A percentile compares a stretch with the other conserved stretches of the same genome.
phyloP scores from a whole-genome alignment of 2,888 invertebrate genomes.

The Subacronicta megacephala region DNA sequence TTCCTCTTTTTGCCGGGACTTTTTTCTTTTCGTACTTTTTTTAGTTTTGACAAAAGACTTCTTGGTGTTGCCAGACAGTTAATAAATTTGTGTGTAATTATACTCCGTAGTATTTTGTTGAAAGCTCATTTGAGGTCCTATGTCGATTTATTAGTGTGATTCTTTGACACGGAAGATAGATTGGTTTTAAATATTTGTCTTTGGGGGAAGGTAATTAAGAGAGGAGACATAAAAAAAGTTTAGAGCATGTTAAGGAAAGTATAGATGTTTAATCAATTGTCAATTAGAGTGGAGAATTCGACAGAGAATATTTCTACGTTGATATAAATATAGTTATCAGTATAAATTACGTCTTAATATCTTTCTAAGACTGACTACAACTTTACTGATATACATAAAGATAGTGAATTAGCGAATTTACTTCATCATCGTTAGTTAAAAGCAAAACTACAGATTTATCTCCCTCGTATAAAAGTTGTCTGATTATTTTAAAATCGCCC shows the following conservation, averaged over 20 bases:
- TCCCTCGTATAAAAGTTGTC: too few relatives aligned
- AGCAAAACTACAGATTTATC: too few relatives aligned
- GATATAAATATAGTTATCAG: background rate
- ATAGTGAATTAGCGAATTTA: too few relatives aligned
- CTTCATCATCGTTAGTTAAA: too few relatives aligned
- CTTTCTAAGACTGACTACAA: too few relatives aligned
- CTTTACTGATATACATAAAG: too few relatives aligned
- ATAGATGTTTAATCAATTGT: constrained; percentile 4
- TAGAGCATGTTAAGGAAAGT: background rate
- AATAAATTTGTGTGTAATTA: constrained; percentile 86
- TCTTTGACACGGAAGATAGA: constrained; percentile 56
- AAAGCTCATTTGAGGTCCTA: constrained; percentile 80
- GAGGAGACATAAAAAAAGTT: constrained; percentile 5
- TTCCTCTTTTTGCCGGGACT: constrained; percentile 63
- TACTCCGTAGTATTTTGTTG: constrained; percentile 83
- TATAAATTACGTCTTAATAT: too few relatives aligned
- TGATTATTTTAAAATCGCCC: too few relatives aligned
- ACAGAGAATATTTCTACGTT: background rate
- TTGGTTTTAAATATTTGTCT: constrained; percentile 53
- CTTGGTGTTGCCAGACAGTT: constrained; percentile 67
- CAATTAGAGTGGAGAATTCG: constrained; percentile 5
- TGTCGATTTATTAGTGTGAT: constrained; percentile 75
- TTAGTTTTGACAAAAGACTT: constrained; percentile 65
- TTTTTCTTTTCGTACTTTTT: constrained; percentile 48
- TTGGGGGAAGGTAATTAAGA: constrained; percentile 45